A percentile compares a stretch with the other conserved stretches of the same genome.
phyloP scores from a whole-genome alignment of 2,113 vertebrate genomes.

The Corythaixoides concolor region DNA sequence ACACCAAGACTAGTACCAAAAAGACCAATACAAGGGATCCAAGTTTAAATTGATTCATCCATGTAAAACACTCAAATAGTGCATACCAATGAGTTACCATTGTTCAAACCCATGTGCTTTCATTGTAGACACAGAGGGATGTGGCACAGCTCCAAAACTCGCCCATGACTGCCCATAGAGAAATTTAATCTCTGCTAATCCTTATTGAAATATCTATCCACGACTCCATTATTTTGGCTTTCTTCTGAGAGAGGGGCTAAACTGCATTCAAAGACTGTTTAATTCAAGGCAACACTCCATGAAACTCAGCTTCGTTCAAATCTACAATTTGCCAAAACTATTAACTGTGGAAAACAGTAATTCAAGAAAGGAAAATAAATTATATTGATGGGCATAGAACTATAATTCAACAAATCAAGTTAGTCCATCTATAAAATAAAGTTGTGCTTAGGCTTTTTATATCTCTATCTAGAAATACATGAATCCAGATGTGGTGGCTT shows the following conservation, averaged over 20 bases:
- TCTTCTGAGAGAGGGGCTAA: neutral
- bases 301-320: neutral
- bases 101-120: neutral
- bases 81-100: neutral
- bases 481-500: neutral
- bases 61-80: neutral
- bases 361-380: neutral
- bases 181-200: slow-evolving; percentile 35
- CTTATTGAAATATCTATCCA: neutral
- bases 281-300: neutral
- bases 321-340: neutral
- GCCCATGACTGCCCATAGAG: neutral
- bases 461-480: neutral
- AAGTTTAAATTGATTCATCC: neutral
- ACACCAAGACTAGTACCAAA: neutral
- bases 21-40: neutral
- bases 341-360: neutral
- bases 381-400: neutral
- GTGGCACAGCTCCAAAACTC: neutral
- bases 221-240: neutral
- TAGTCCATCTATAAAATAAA: neutral
- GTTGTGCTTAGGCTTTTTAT: neutral
- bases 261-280: neutral
- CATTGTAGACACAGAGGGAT: neutral
- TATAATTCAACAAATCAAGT: neutral